These are phyloP conservation scores for Maccullochella peelii DNA, from an alignment of 2,113 vertebrate species.

Conservation along the genomic window DNA sequence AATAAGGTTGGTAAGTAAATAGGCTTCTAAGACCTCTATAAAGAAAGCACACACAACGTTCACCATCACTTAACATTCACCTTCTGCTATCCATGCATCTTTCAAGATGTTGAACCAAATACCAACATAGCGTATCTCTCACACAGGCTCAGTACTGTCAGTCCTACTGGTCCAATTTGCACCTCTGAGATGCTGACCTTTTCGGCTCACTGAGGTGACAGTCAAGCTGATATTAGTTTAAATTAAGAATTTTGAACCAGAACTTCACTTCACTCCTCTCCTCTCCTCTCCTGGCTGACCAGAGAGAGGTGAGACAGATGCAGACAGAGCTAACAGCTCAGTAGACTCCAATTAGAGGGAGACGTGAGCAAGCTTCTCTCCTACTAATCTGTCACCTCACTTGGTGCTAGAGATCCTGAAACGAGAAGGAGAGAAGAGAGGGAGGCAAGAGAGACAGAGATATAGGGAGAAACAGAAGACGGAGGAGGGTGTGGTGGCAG, in stretches of 20 bases:
- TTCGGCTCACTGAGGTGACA: conserved; percentile 4
- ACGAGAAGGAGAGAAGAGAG: conserved; percentile 21
- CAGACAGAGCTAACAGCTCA: conserved; percentile 37
- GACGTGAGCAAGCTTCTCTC: conserved; percentile 38
- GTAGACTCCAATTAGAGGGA: conserved; percentile 59
- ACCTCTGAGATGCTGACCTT: conserved; percentile 25
- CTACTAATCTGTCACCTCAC: conserved; percentile 54
- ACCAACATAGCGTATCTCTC: not conserved
- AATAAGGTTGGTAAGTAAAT: not conserved
- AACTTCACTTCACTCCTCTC: not conserved
- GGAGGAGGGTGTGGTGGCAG: not conserved
- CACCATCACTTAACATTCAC: not conserved
- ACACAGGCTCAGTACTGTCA: not conserved
- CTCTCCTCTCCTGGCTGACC: conserved; percentile 5
- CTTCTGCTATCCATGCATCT: not conserved
- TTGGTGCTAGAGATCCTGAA: conserved; percentile 31
- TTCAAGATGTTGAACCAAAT: not conserved
- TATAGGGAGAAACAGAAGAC: not conserved
- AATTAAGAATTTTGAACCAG: conserved; percentile 8
- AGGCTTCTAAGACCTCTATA: not conserved
- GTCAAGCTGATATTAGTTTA: conserved; percentile 1
- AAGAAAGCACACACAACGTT: not conserved
- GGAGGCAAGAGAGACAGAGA: not conserved
- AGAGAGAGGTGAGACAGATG: conserved; percentile 19
- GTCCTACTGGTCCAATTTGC: conserved; percentile 1